phyloP scores from a whole-genome alignment of 2,888 invertebrate genomes.

The Meiosimyza decipiens region DNA sequence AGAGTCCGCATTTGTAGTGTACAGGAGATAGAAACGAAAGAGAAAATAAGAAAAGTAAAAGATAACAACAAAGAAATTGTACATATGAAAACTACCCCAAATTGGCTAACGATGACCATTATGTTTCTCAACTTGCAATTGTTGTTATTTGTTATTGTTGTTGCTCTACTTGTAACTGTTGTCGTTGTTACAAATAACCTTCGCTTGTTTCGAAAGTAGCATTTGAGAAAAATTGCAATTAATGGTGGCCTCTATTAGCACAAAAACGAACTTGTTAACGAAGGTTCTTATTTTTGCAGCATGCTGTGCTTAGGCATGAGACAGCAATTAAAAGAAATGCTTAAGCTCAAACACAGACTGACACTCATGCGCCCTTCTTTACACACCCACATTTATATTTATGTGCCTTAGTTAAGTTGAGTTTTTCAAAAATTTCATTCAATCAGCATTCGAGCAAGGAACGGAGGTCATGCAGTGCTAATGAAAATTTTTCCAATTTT shows the following conservation, averaged over 20 bases:
- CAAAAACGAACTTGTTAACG: neutral
- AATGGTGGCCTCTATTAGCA: constrained; percentile 2
- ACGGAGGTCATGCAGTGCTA: constrained; percentile 17
- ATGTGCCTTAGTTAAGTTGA: neutral
- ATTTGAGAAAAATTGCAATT: constrained; percentile 24
- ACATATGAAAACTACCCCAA: neutral
- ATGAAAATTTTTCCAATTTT: constrained; percentile 17
- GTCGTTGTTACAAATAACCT: too few species aligned
- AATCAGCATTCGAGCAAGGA: constrained; percentile 10
- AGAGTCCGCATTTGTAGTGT: neutral
- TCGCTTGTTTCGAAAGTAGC: neutral
- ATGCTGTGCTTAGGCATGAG: neutral
- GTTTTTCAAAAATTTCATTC: constrained; percentile 11
- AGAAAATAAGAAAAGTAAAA: neutral
- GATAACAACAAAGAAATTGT: neutral
- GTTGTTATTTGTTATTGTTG: constrained; percentile 13
- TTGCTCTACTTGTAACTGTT: neutral
- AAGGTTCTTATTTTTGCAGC: neutral
- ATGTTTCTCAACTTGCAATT: constrained; percentile 4
- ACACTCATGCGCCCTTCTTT: neutral
- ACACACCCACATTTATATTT: neutral
- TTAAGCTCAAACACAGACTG: neutral
- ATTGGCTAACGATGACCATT: constrained; percentile 26
- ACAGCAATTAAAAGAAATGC: neutral
- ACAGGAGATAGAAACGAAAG: neutral